Conservation (phyloP, 2,113 vertebrate genomes). For the Tor tambroides region DNA sequence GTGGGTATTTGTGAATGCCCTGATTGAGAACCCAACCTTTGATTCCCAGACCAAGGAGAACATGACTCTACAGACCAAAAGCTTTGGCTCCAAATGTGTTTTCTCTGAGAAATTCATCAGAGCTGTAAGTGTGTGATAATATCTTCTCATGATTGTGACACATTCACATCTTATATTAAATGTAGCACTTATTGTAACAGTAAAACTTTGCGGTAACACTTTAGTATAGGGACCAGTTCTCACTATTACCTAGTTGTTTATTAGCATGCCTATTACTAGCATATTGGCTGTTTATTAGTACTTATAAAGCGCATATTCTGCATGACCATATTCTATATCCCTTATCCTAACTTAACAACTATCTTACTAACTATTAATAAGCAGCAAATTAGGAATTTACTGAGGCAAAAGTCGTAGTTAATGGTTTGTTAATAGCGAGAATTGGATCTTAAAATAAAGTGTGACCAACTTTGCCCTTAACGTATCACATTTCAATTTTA, state of each 20-base stretch:
- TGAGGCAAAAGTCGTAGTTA: too few species aligned
- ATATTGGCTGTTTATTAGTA: too few species aligned
- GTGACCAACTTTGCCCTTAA: not conserved
- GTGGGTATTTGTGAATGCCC: conserved; percentile 98
- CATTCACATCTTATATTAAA: not conserved
- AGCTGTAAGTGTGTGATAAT: conserved; percentile 81
- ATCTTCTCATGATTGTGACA: not conserved
- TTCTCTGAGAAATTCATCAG: conserved; percentile 95
- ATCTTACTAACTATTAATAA: too few species aligned
- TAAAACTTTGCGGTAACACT: not conserved
- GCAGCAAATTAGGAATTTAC: too few species aligned
- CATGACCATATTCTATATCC: too few species aligned
- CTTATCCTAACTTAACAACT: too few species aligned
- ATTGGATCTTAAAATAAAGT: too few species aligned
- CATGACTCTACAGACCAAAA: conserved; percentile 98
- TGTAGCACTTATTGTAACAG: not conserved
- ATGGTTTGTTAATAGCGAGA: too few species aligned
- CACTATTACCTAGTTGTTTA: too few species aligned
- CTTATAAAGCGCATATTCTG: too few species aligned
- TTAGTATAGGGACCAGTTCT: too few species aligned
- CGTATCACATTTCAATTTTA: not conserved
- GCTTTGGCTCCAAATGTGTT: conserved; percentile 94
- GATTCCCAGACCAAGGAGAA: conserved; percentile 99
- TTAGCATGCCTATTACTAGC: too few species aligned
- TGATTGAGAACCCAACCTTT: conserved; percentile 97